These are phyloP conservation scores for Lasioglossum oenotherae DNA, from an alignment of 2,888 invertebrate genomes.

Conservation along the genomic window DNA sequence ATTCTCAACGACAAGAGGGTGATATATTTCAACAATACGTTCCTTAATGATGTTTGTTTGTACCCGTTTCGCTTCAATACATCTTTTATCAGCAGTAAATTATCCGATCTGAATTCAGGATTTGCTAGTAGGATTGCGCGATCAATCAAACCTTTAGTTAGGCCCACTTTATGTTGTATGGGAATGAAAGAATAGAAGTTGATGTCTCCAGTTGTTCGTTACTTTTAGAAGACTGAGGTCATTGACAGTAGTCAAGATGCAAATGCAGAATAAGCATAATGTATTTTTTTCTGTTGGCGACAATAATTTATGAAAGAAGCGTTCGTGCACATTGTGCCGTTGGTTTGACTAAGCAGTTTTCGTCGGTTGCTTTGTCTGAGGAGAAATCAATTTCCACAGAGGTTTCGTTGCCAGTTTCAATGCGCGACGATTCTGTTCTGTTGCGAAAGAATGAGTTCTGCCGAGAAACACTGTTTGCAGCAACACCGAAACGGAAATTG, in stretches of 20 bases:
- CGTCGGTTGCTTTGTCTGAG: neutral
- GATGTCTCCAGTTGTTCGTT: neutral
- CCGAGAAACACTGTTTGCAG: slow-evolving; percentile 38
- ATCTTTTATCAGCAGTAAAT: no score
- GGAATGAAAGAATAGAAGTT: no score
- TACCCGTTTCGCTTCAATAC: no score
- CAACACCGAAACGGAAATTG: slow-evolving; percentile 45
- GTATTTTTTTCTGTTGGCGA: neutral
- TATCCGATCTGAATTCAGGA: no score
- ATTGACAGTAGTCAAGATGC: neutral
- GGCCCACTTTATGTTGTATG: no score
- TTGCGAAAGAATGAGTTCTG: neutral
- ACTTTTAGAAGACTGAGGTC: neutral
- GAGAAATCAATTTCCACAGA: neutral
- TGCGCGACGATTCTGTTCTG: neutral
- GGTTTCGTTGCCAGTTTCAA: neutral
- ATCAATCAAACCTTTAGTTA: no score
- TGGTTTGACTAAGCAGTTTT: neutral
- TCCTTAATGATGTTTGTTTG: no score
- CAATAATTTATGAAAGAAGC: neutral
- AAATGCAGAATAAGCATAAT: neutral
- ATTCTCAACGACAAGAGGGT: no score
- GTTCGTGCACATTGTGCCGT: neutral
- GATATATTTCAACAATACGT: no score
- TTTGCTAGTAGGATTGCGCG: no score